Conservation (phyloP, 2,113 vertebrate genomes). For the Gavialis gangeticus region DNA sequence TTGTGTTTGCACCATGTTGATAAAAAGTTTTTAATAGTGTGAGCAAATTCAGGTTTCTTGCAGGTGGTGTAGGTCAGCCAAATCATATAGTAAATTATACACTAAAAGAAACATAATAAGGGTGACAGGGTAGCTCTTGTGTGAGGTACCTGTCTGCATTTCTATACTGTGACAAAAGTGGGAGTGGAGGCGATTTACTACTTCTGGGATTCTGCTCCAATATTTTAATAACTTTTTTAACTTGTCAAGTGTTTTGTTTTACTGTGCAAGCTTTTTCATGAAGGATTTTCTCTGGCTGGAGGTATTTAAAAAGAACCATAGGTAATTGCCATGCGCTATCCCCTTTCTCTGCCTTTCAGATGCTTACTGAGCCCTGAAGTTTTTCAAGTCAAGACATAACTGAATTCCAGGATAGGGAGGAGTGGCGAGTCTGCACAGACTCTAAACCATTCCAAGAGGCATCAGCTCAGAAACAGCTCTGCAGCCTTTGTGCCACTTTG, state of each 20-base stretch:
- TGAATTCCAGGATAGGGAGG: conserved; percentile 12
- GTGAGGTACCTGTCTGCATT: neutral
- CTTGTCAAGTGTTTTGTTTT: neutral
- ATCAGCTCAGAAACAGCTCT: neutral
- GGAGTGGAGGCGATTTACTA: too few relatives aligned
- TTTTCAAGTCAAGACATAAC: neutral
- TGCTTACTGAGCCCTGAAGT: neutral
- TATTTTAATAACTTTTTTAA: neutral
- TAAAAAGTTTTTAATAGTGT: neutral
- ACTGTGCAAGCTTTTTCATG: neutral
- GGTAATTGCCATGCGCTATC: neutral
- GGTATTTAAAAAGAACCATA: neutral
- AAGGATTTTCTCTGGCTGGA: neutral
- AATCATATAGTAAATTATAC: rapidly evolving
- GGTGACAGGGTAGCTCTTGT: neutral
- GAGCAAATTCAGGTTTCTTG: neutral
- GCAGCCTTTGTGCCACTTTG: neutral
- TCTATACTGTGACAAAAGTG: neutral
- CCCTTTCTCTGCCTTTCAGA: neutral
- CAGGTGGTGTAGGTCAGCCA: neutral
- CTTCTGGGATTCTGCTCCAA: too few relatives aligned
- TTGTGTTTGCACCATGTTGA: neutral
- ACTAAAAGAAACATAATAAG: neutral
- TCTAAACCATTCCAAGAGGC: neutral
- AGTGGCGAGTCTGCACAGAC: neutral